Conservation (phyloP, 2,888 invertebrate species). For the Rugalucina vietnamica region DNA sequence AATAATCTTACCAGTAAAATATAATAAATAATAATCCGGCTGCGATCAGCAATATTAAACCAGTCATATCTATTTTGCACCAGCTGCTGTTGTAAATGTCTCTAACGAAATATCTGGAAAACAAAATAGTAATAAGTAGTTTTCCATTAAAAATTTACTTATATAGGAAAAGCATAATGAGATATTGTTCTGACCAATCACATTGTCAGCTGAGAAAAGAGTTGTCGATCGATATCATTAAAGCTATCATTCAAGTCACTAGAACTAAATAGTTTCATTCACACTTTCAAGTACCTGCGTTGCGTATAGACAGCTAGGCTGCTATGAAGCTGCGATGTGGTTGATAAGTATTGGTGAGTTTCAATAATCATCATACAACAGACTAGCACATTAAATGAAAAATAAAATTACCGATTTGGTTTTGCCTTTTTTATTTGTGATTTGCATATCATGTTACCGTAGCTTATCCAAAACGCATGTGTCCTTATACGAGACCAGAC, state of each 20-base stretch:
- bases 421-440: too few relatives aligned
- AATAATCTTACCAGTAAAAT: slow-evolving; percentile 64
- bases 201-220: neutral
- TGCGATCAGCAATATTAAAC: slow-evolving; percentile 21
- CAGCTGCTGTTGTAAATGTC: neutral
- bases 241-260: neutral
- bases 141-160: neutral
- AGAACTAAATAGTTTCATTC: neutral
- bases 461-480: too few relatives aligned
- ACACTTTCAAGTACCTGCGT: neutral
- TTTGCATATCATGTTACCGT: too few relatives aligned
- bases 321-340: too few relatives aligned
- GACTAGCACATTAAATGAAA: too few relatives aligned
- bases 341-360: too few relatives aligned
- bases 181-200: neutral
- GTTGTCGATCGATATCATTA: neutral
- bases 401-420: too few relatives aligned
- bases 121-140: neutral
- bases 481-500: too few relatives aligned
- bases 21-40: slow-evolving; percentile 40
- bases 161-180: slow-evolving; percentile 4
- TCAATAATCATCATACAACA: too few relatives aligned
- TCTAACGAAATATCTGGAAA: neutral
- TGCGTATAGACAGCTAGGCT: neutral
- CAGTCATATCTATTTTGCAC: neutral